These are phyloP conservation scores for Minunthozetes semirufus DNA, from an alignment of 2,888 invertebrate genomes.

Conservation along the genomic window DNA sequence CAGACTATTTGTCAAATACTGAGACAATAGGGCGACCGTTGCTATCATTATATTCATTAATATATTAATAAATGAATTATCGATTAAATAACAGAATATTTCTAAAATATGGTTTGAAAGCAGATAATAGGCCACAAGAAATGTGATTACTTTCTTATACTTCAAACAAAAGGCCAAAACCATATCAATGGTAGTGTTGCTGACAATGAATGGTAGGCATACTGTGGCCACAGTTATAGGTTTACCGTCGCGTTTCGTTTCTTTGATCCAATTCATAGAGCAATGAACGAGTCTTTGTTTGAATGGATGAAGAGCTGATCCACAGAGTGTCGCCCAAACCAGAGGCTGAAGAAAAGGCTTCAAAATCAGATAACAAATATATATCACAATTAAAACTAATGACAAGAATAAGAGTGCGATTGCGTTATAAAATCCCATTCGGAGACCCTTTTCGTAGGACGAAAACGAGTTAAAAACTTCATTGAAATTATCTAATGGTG, in stretches of 20 bases:
- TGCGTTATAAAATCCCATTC: slow-evolving; percentile 83
- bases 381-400: slow-evolving; percentile 54
- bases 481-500: slow-evolving; percentile 6
- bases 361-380: slow-evolving; percentile 53
- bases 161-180: neutral
- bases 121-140: neutral
- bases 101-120: neutral
- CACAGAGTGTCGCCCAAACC: slow-evolving; percentile 90
- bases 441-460: slow-evolving; percentile 77
- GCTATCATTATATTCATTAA: no score
- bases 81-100: neutral
- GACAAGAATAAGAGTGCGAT: slow-evolving; percentile 68
- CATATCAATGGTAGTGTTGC: slow-evolving; percentile 15
- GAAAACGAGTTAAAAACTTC: slow-evolving; percentile 51
- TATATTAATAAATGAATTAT: neutral
- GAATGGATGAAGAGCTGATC: slow-evolving; percentile 93
- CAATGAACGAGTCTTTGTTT: slow-evolving; percentile 71
- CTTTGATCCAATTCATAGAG: slow-evolving; percentile 67
- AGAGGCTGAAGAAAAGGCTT: slow-evolving; percentile 88
- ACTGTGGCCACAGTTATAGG: slow-evolving; percentile 51
- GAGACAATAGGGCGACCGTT: neutral
- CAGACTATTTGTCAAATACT: slow-evolving; percentile 45
- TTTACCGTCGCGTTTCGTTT: slow-evolving; percentile 42
- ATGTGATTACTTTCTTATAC: slow-evolving; percentile 22
- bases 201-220: slow-evolving; percentile 61